Evolutionary conservation across 1,140 invertebrate genomes (phyloP).

Genomic region (Dendrolimus kikuchii): DNA sequence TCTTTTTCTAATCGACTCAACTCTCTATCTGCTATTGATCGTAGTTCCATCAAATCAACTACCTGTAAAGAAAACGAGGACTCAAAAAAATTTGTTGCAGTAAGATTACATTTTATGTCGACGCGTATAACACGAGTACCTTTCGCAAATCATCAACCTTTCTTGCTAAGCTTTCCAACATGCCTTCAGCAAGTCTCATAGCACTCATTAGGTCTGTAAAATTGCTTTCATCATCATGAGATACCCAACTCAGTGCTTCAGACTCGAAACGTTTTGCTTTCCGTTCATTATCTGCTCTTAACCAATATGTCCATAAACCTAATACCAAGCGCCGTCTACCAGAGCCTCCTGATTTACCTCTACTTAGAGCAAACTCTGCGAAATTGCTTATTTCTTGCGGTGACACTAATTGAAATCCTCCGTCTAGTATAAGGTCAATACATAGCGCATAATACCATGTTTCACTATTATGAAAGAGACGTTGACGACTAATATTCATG

Average conservation of each 20-base stretch:
- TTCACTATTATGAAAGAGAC: slow-evolving; percentile 35
- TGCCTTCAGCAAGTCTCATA: slow-evolving; percentile 54
- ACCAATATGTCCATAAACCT: slow-evolving; percentile 58
- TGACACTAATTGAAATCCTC: slow-evolving; percentile 58
- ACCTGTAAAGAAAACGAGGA: slow-evolving; percentile 30
- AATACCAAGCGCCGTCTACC: slow-evolving; percentile 41
- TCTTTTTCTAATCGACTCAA: slow-evolving; percentile 44
- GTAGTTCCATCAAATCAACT: slow-evolving; percentile 57
- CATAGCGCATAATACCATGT: slow-evolving; percentile 66
- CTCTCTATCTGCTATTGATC: slow-evolving; percentile 51
- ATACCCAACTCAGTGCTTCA: slow-evolving; percentile 45
- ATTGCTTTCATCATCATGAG: slow-evolving; percentile 29
- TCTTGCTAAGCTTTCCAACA: slow-evolving; percentile 56
- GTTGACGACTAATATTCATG: slow-evolving; percentile 31
- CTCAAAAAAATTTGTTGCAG: background rate
- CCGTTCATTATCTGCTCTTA: slow-evolving; percentile 37
- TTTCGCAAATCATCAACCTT: slow-evolving; percentile 59
- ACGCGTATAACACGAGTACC: slow-evolving; percentile 21
- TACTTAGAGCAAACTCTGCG: slow-evolving; percentile 36
- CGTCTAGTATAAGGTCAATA: slow-evolving; percentile 63
- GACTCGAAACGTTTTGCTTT: slow-evolving; percentile 48
- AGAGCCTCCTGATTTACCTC: slow-evolving; percentile 24
- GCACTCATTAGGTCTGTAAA: slow-evolving; percentile 40
- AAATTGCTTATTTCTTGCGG: slow-evolving; percentile 46
- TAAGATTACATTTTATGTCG: too few relatives aligned